These are phyloP conservation scores for Bufotes viridis DNA, from an alignment of 2,797 vertebrate genomes.

Conservation along the genomic window DNA sequence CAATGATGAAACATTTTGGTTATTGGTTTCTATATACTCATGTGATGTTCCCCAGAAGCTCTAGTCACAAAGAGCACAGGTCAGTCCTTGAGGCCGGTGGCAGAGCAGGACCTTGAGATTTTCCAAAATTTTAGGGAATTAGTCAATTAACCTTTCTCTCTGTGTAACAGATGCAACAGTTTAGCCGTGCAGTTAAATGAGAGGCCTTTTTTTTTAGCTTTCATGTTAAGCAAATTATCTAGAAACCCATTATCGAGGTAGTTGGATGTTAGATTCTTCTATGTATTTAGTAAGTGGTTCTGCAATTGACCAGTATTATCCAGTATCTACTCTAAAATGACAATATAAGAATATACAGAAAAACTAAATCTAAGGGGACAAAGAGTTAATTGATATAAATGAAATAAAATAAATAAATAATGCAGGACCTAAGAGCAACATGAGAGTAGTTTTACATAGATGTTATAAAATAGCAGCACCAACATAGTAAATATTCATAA, in stretches of 20 bases:
- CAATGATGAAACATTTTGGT: constrained; percentile 6
- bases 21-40: not conserved
- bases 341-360: not conserved
- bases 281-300: not conserved
- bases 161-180: constrained; percentile 2
- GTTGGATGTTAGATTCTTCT: not conserved
- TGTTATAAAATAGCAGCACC: too few relatives aligned
- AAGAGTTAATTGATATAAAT: not conserved
- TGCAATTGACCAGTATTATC: not conserved
- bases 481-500: too few relatives aligned
- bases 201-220: not conserved
- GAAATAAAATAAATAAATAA: not conserved
- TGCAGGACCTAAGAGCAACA: not conserved
- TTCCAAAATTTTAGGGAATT: constrained; percentile 32
- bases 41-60: constrained; percentile 24
- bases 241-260: not conserved
- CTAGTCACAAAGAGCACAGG: constrained; percentile 16
- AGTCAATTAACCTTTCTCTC: constrained; percentile 36
- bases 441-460: not conserved
- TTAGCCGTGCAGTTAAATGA: not conserved
- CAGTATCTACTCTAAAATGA: not conserved
- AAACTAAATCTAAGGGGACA: not conserved
- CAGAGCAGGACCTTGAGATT: constrained; percentile 14
- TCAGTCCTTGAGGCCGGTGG: constrained; percentile 43
- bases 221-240: not conserved